Conservation (phyloP, 2,888 invertebrate species). For the Leptopilina myrica region DNA sequence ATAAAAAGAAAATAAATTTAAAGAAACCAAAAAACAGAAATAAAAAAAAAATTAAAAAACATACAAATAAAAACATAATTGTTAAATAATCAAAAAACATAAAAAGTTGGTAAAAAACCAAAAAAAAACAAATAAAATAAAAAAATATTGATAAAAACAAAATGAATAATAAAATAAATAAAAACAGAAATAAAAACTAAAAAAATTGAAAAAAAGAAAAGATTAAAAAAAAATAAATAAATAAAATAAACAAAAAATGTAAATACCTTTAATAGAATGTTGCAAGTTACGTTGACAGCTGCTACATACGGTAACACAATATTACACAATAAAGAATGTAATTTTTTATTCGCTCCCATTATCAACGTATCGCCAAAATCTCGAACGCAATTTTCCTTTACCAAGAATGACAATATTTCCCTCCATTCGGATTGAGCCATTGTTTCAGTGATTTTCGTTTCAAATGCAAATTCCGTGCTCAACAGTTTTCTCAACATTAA, state of each 20-base stretch:
- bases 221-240: too few species aligned
- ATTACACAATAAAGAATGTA: slow-evolving; percentile 80
- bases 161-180: too few species aligned
- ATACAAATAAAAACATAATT: too few species aligned
- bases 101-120: too few species aligned
- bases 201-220: too few species aligned
- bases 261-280: slow-evolving; percentile 78
- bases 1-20: too few species aligned
- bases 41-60: too few species aligned
- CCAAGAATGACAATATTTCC: slow-evolving; percentile 59
- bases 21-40: too few species aligned
- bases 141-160: too few species aligned
- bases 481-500: slow-evolving; percentile 65
- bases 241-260: neutral
- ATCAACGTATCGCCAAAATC: slow-evolving; percentile 63
- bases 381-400: slow-evolving; percentile 61
- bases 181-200: too few species aligned
- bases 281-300: slow-evolving; percentile 79
- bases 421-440: slow-evolving; percentile 66
- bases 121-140: too few species aligned
- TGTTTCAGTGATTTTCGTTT: slow-evolving; percentile 57
- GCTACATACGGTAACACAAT: slow-evolving; percentile 82
- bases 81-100: too few species aligned
- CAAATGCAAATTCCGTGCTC: slow-evolving; percentile 69
- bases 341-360: slow-evolving; percentile 76